phyloP scores from a whole-genome alignment of 2,888 invertebrate species.

The Eupithecia abbreviata region DNA sequence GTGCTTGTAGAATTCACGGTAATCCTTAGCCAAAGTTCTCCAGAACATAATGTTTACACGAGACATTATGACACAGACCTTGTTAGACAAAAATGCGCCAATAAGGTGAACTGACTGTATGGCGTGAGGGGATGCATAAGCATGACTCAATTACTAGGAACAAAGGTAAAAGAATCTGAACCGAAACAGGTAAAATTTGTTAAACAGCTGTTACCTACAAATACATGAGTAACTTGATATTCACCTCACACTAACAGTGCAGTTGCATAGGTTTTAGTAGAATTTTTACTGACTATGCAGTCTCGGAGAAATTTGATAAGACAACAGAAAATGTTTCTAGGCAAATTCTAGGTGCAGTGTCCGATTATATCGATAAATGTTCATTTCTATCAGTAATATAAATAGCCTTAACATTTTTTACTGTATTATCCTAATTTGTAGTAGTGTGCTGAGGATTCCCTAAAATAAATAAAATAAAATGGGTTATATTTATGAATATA shows the following conservation, averaged over 20 bases:
- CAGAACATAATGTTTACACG: neutral
- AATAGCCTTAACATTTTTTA: no score
- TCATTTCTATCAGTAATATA: no score
- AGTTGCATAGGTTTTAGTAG: constrained; percentile 15
- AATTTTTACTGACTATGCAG: constrained; percentile 12
- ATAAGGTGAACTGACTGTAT: constrained; percentile 34
- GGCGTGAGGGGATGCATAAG: constrained; percentile 34
- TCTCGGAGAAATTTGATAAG: constrained; percentile 14
- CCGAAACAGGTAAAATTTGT: constrained; percentile 52
- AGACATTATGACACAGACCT: neutral
- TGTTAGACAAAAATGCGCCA: constrained; percentile 11
- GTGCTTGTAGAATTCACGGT: neutral
- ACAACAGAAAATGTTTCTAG: neutral
- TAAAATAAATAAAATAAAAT: no score
- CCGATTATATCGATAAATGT: neutral
- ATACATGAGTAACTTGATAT: constrained; percentile 30
- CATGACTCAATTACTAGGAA: constrained; percentile 56
- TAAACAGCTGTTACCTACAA: constrained; percentile 27
- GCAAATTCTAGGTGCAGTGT: neutral
- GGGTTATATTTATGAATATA: no score
- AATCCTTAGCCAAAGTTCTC: neutral
- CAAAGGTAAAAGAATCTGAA: constrained; percentile 39
- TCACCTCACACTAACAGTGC: constrained; percentile 17
- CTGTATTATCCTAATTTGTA: no score
- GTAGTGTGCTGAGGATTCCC: no score